Evolutionary conservation across 2,113 vertebrate species (phyloP).

Genomic region (Condylura cristata): DNA sequence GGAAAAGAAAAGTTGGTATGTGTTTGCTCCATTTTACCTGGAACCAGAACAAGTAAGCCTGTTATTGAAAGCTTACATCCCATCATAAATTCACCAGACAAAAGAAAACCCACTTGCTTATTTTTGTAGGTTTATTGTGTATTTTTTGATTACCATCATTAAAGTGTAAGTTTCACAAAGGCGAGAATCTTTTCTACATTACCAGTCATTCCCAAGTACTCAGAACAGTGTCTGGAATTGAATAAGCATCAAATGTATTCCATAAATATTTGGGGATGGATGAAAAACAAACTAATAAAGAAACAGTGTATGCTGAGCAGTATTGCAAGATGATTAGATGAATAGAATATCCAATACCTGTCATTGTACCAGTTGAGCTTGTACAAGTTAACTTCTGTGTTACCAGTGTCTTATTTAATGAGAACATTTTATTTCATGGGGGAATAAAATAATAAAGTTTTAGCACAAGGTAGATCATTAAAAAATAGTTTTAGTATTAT

Average conservation of each 20-base stretch:
- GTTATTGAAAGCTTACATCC: background rate
- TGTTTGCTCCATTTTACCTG: background rate
- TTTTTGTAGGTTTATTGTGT: background rate
- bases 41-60: background rate
- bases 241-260: background rate
- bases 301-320: background rate
- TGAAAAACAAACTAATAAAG: conserved; percentile 22
- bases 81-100: background rate
- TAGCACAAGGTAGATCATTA: background rate
- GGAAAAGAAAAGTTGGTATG: background rate
- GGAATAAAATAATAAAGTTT: conserved; percentile 24
- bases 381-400: background rate
- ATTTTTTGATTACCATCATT: background rate
- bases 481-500: background rate
- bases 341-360: background rate
- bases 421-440: conserved; percentile 7
- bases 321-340: background rate
- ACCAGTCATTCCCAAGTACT: background rate
- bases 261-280: background rate
- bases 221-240: background rate
- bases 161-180: background rate
- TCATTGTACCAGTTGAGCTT: background rate
- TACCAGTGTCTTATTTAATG: background rate
- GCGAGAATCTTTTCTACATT: background rate
- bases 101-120: conserved; percentile 15